Conservation (phyloP, 2,888 invertebrate species). For the Allophyes oxyacanthae region DNA sequence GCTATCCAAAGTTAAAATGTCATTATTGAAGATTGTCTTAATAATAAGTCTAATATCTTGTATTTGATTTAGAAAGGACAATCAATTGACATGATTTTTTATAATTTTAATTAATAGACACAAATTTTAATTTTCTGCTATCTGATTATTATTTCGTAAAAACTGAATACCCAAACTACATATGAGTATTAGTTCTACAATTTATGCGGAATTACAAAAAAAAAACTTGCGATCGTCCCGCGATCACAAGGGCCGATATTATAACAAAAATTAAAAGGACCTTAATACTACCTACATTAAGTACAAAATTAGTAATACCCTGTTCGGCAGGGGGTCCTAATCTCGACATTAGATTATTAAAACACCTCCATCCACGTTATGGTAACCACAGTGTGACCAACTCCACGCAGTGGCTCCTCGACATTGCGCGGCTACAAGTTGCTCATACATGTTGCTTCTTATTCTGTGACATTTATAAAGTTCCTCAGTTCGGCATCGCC, state of each 20-base stretch:
- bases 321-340: constrained; percentile 40
- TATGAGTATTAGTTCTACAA: constrained; percentile 12
- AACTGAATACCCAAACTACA: constrained; percentile 18
- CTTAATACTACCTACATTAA: constrained; percentile 39
- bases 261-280: constrained; percentile 25
- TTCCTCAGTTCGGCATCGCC: too few species aligned
- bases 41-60: constrained; percentile 4
- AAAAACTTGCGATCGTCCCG: constrained; percentile 39
- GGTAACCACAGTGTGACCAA: constrained; percentile 1
- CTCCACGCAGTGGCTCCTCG: constrained; percentile 17
- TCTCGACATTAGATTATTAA: constrained; percentile 14
- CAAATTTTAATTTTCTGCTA: constrained; percentile 15
- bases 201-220: constrained; percentile 14
- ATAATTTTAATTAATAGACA: constrained; percentile 30
- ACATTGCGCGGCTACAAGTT: not conserved
- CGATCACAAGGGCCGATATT: constrained; percentile 29
- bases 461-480: too few species aligned
- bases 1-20: constrained; percentile 18
- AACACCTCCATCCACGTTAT: not conserved
- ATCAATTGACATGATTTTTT: constrained; percentile 34
- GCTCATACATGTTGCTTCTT: too few species aligned
- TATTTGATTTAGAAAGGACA: constrained; percentile 28
- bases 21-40: constrained; percentile 13
- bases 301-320: constrained; percentile 51
- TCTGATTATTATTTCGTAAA: constrained; percentile 28